These are phyloP conservation scores for Paralvinella palmiformis DNA, from an alignment of 1,140 invertebrate genomes.

Conservation along the genomic window DNA sequence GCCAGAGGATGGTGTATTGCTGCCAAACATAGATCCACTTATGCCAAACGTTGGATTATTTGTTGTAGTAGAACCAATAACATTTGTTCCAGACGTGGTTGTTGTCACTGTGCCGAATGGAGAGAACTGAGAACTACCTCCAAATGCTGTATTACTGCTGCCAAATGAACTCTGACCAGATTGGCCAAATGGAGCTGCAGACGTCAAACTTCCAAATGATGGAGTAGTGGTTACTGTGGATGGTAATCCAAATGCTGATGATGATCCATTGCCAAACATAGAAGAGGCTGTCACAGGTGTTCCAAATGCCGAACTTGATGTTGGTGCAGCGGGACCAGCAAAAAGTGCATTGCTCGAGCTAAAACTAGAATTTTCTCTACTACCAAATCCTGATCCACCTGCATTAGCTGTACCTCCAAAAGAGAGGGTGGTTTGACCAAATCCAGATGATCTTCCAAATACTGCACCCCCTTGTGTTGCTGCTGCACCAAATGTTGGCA, in stretches of 20 bases:
- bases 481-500: slow-evolving; percentile 17
- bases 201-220: neutral
- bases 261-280: neutral
- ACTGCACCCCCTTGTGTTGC: too few relatives aligned
- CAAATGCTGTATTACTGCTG: neutral
- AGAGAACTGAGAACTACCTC: too few relatives aligned
- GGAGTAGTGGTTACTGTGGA: neutral
- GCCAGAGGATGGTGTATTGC: too few relatives aligned
- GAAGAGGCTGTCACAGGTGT: neutral
- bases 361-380: too few relatives aligned
- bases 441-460: too few relatives aligned
- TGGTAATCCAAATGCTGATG: neutral
- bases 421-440: neutral
- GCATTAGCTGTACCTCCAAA: slow-evolving; percentile 9
- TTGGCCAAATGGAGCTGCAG: neutral
- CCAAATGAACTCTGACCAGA: neutral
- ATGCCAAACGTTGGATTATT: slow-evolving; percentile 1
- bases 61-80: neutral
- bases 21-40: too few relatives aligned
- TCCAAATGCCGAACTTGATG: slow-evolving; percentile 12
- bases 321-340: neutral
- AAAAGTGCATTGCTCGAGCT: too few relatives aligned
- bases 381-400: too few relatives aligned
- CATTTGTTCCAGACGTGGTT: too few relatives aligned
- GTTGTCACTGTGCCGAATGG: too few relatives aligned